phyloP scores from a whole-genome alignment of 2,797 vertebrate genomes.

The Mormyrus hasselquistii region DNA sequence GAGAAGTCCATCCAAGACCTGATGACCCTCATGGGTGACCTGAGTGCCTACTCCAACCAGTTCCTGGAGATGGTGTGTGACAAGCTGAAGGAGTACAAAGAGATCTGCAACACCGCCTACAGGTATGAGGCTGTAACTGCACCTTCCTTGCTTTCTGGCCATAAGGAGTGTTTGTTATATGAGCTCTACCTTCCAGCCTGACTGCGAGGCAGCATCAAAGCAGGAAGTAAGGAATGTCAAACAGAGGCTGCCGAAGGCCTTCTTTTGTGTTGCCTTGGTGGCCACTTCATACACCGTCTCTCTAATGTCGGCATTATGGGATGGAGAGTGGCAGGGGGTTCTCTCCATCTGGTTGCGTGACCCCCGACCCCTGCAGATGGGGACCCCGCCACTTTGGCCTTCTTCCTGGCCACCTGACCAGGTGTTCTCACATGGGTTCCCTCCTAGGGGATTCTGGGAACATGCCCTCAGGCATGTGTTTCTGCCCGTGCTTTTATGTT shows the following conservation, averaged over 20 bases:
- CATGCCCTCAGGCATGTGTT: slow-evolving; percentile 40
- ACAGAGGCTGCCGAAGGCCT: neutral
- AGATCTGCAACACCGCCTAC: slow-evolving; percentile 84
- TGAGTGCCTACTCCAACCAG: slow-evolving; percentile 93
- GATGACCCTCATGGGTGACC: slow-evolving; percentile 89
- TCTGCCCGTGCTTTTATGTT: neutral
- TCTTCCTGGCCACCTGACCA: slow-evolving; percentile 40
- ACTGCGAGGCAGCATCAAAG: neutral
- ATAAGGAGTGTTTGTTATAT: too few species aligned
- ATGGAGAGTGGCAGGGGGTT: neutral
- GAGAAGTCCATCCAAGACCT: slow-evolving; percentile 97
- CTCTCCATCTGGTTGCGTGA: slow-evolving; percentile 21
- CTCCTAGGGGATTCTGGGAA: slow-evolving; percentile 37
- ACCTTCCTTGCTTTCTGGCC: neutral
- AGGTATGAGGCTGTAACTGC: slow-evolving; percentile 62
- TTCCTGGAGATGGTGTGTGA: slow-evolving; percentile 97
- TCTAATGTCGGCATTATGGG: neutral
- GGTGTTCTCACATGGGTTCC: slow-evolving; percentile 33
- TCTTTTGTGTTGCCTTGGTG: neutral
- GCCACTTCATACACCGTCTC: neutral
- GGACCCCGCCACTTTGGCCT: neutral
- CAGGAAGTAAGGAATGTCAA: neutral
- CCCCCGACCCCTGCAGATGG: slow-evolving; percentile 22
- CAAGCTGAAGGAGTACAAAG: slow-evolving; percentile 95
- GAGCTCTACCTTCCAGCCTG: neutral